phyloP scores from a whole-genome alignment of 2,888 invertebrate genomes.

The Rhamnusium bicolor region DNA sequence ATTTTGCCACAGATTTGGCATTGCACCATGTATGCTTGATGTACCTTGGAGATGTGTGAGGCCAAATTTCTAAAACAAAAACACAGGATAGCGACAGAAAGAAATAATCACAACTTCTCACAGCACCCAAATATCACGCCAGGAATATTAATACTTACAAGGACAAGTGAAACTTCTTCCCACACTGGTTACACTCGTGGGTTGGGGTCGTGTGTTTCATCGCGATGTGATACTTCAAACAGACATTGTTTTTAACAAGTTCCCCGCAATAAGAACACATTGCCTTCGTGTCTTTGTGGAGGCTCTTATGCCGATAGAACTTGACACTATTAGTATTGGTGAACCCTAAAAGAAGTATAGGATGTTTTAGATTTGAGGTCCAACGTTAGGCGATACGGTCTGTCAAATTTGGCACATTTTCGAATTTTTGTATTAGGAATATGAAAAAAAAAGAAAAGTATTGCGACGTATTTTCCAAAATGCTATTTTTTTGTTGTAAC shows the following conservation, averaged over 20 bases:
- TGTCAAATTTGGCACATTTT: too few species aligned
- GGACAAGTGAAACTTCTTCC: conserved; percentile 5
- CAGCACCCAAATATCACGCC: too few species aligned
- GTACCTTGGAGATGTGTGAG: neutral
- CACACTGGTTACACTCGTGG: neutral
- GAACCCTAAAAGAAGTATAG: neutral
- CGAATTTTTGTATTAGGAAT: too few species aligned
- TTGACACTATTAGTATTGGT: too few species aligned
- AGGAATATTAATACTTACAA: neutral
- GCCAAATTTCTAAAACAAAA: neutral
- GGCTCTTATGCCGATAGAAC: neutral
- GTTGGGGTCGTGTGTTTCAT: neutral
- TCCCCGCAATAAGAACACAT: conserved; percentile 18
- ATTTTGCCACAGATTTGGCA: conserved; percentile 2
- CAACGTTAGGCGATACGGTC: too few species aligned
- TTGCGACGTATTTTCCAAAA: too few species aligned
- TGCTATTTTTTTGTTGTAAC: too few species aligned
- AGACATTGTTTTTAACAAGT: neutral
- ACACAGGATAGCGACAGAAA: too few species aligned
- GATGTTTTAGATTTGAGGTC: too few species aligned
- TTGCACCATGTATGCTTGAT: neutral
- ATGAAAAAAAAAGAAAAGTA: too few species aligned
- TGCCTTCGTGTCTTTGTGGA: neutral
- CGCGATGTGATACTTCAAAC: neutral
- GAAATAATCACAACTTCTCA: too few species aligned